These are phyloP conservation scores for Holothuria scabra DNA, from an alignment of 53 echinoderm and acorn worm species.

Conservation along the genomic window DNA sequence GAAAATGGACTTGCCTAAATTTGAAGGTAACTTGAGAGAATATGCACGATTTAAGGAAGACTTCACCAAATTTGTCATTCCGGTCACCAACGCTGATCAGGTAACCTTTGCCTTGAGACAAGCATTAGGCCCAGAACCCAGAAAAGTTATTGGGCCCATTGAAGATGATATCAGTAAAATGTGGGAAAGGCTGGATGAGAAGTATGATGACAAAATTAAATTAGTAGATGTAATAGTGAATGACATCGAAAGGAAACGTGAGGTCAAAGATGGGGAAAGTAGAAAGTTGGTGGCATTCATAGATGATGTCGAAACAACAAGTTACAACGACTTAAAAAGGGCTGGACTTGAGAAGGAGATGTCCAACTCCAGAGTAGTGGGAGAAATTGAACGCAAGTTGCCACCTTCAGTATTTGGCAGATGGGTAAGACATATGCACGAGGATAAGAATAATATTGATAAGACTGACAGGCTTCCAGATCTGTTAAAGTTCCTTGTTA, in stretches of 20 bases:
- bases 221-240: slow-evolving; percentile 45
- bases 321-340: slow-evolving; percentile 45
- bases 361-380: slow-evolving; percentile 57
- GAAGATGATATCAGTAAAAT: slow-evolving; percentile 10
- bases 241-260: slow-evolving; percentile 32
- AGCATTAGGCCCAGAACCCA: slow-evolving; percentile 7
- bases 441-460: slow-evolving; percentile 29
- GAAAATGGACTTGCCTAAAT: slow-evolving; percentile 26
- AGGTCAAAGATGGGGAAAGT: slow-evolving; percentile 50
- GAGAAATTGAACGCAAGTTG: slow-evolving; percentile 49
- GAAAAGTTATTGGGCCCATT: slow-evolving; percentile 15
- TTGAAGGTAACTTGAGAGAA: slow-evolving; percentile 2
- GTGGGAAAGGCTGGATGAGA: slow-evolving; percentile 52
- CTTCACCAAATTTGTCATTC: slow-evolving; percentile 23
- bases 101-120: slow-evolving; percentile 16
- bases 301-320: slow-evolving; percentile 35
- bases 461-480: slow-evolving; percentile 43
- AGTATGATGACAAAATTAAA: slow-evolving; percentile 38
- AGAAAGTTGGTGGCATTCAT: slow-evolving; percentile 29
- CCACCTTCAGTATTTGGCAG: slow-evolving; percentile 25
- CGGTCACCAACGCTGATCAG: slow-evolving; percentile 30
- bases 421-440: slow-evolving; percentile 46
- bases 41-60: slow-evolving; percentile 24
- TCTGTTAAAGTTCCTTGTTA: too few relatives aligned
- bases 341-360: slow-evolving; percentile 51